Evolutionary conservation across 2,888 invertebrate species (phyloP), one percentile per base, ranked within the genome.

Genomic region (Lymantria dispar): DNA sequence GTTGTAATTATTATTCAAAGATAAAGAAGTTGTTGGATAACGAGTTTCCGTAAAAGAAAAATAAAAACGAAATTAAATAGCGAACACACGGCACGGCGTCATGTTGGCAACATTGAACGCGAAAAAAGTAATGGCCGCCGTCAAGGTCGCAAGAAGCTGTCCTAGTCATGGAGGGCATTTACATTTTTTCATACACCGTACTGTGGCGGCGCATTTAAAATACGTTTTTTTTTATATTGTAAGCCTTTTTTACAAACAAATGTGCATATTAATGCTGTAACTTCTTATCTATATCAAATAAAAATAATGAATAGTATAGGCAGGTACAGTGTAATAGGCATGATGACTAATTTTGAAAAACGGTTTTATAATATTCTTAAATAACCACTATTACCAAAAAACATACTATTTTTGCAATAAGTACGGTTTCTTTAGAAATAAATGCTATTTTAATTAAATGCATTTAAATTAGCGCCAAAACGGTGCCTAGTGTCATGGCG

Each of bases 111-210:
- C 90, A 89, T 86, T 87, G 88, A 87, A 75, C 83, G 83, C 81
- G 84, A 87, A 88, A 88, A 86, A 86, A 80, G 83, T 84, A 85
- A 89, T 87, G 87, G 87, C 86, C 83, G 83, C 75, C 77, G 60
- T 71, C 89, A 91, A 91, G 90, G 90, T 88, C 91, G 73, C 76
- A 78, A 85, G 85, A 87, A 86, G 89, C 86, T 87, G 90, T 89
- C 89, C 87, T 89, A 90, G 89, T 87, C 87, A 82, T 73, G 79
- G 87, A 88, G 87, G 84, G 85, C 87, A 82, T 85, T 85, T 83
- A 86, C 83, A 83, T 85, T 87, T 89, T 86, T 80, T 78, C 64
- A 80, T 74, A 70, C 79, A 79, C 74, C 76, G 74, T 75, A 75
- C 73, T 72, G 76, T 71, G 52, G 60, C 71, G 70, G 75, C 76